Conservation (phyloP, 1,140 invertebrate genomes). For the Leptonema lineaticorne region DNA sequence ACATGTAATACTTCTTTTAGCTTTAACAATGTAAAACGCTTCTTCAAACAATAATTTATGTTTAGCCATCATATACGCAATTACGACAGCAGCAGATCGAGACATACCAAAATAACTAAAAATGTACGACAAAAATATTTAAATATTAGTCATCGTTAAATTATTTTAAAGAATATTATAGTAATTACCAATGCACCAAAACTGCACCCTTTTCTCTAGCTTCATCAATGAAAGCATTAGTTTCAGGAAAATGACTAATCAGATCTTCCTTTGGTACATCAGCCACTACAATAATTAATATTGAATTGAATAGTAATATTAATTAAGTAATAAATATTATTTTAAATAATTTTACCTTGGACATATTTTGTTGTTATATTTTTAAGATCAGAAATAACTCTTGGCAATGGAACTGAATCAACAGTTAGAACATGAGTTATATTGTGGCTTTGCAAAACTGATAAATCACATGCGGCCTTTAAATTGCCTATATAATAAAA, state of each 20-base stretch:
- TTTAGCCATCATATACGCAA: constrained; percentile 85
- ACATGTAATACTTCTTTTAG: constrained; percentile 64
- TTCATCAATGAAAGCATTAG: constrained; percentile 70
- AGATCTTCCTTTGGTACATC: constrained; percentile 82
- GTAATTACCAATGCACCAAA: constrained; percentile 74
- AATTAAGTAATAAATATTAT: constrained; percentile 26
- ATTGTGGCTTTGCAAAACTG: constrained; percentile 64
- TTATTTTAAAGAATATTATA: constrained; percentile 21
- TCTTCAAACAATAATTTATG: constrained; percentile 68
- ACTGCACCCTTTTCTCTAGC: constrained; percentile 62
- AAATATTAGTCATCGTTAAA: constrained; percentile 2
- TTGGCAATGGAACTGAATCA: constrained; percentile 77
- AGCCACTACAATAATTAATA: constrained; percentile 58
- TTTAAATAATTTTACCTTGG: constrained; percentile 57
- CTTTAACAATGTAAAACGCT: constrained; percentile 68
- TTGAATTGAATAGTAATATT: constrained; percentile 22
- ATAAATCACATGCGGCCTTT: constrained; percentile 72
- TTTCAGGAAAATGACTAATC: constrained; percentile 73
- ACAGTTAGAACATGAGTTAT: constrained; percentile 78
- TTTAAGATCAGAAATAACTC: constrained; percentile 66
- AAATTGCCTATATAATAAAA: constrained; percentile 64
- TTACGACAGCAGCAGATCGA: constrained; percentile 77
- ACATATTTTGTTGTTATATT: constrained; percentile 72
- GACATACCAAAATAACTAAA: constrained; percentile 81
- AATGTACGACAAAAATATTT: background rate